phyloP scores from a whole-genome alignment of 2,888 invertebrate genomes.

The Tiliacea aurago region DNA sequence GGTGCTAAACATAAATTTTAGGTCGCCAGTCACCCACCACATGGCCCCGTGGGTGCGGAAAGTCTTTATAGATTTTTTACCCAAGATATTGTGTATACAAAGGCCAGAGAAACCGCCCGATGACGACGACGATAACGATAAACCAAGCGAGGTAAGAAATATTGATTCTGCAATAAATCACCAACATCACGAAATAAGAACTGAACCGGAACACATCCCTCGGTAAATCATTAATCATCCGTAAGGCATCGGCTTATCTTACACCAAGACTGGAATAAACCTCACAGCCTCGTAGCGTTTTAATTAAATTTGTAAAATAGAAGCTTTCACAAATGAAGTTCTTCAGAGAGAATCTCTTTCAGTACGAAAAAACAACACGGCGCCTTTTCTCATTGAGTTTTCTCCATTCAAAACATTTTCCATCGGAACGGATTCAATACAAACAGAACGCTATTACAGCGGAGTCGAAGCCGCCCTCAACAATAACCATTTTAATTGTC shows the following conservation, averaged over 20 bases:
- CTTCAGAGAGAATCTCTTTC: constrained; percentile 77
- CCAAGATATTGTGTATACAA: constrained; percentile 96
- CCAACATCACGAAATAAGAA: constrained; percentile 63
- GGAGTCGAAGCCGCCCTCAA: constrained; percentile 77
- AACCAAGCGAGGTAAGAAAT: constrained; percentile 88
- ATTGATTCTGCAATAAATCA: constrained; percentile 67
- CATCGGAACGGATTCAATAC: constrained; percentile 82
- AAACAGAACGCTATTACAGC: constrained; percentile 81
- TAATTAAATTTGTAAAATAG: constrained; percentile 86
- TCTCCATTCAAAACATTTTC: constrained; percentile 84
- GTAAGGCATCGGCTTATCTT: constrained; percentile 66
- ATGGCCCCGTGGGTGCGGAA: constrained; percentile 97
- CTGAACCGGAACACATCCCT: constrained; percentile 61
- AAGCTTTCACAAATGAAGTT: constrained; percentile 81
- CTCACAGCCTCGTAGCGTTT: constrained; percentile 69
- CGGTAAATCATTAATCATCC: constrained; percentile 73
- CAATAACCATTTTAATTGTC: constrained; percentile 88
- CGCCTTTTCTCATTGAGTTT: constrained; percentile 80
- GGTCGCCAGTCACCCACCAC: constrained; percentile 97
- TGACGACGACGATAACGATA: constrained; percentile 90
- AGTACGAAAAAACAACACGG: constrained; percentile 79
- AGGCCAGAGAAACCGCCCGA: constrained; percentile 95
- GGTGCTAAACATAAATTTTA: constrained; percentile 97
- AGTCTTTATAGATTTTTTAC: constrained; percentile 96
- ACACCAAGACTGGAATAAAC: constrained; percentile 70